A percentile compares a stretch with the other conserved stretches of the same genome.
Evolutionary conservation across 92 coral and sea anemone genomes (phyloP).

Genomic region (Montipora capitata): DNA sequence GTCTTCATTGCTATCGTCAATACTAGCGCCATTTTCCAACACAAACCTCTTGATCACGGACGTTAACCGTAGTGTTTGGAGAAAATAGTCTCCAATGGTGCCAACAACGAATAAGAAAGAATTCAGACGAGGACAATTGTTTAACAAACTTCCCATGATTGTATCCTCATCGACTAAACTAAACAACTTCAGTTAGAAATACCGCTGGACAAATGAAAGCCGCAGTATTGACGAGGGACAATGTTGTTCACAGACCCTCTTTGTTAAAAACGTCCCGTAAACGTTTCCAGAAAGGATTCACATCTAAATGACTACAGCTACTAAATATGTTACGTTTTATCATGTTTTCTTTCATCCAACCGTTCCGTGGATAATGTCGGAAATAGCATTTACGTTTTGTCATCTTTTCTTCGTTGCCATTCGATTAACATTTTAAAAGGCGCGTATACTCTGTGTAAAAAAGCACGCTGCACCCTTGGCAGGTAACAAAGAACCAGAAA

Average conservation of each 20-base stretch:
- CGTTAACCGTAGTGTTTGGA: too few relatives aligned
- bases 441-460: background rate
- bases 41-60: background rate
- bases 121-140: too few relatives aligned
- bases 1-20: background rate
- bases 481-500: background rate
- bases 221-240: background rate
- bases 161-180: background rate
- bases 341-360: constrained; percentile 1
- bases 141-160: too few relatives aligned
- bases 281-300: too few relatives aligned
- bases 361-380: background rate
- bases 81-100: too few relatives aligned
- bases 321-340: too few relatives aligned
- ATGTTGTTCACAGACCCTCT: background rate
- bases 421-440: background rate
- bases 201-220: background rate
- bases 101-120: too few relatives aligned
- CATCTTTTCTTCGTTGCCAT: background rate
- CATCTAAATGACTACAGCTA: too few relatives aligned
- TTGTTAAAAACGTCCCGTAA: too few relatives aligned
- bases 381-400: constrained; percentile 19
- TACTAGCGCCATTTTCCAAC: background rate
- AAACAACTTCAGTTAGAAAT: background rate
- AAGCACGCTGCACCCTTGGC: background rate